Percentiles rank a stretch among this genome's conserved stretches.
Conservation (phyloP, 2,888 invertebrate genomes). For the Drosophila mulleri region DNA sequence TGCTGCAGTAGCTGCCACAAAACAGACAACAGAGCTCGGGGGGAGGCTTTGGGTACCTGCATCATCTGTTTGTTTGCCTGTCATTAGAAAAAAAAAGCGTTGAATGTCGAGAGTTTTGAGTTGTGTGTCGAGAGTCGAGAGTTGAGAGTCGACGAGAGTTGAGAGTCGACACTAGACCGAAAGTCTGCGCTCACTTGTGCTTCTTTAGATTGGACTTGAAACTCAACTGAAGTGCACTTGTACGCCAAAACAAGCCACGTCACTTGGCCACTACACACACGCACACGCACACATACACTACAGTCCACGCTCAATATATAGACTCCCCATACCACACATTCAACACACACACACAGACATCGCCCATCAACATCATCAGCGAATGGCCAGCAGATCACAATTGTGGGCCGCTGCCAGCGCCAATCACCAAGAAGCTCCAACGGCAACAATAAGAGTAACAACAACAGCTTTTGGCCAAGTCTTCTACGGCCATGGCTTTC, state of each 20-base stretch:
- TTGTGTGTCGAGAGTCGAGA: constrained; percentile 37
- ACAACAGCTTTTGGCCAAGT: constrained; percentile 45
- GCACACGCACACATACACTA: constrained; percentile 38
- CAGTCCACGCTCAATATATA: constrained; percentile 15
- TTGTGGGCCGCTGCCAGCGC: constrained; percentile 54
- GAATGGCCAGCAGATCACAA: constrained; percentile 59
- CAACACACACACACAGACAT: constrained; percentile 31
- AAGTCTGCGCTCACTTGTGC: constrained; percentile 78
- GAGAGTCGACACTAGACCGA: constrained; percentile 75
- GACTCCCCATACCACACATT: constrained; percentile 42
- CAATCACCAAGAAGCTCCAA: constrained; percentile 53
- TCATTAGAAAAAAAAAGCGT: constrained; percentile 74
- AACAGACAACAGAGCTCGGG: constrained; percentile 32
- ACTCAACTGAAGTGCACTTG: constrained; percentile 80
- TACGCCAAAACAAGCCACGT: constrained; percentile 79
- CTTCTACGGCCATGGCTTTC: constrained; percentile 55
- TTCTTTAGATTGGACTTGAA: constrained; percentile 80
- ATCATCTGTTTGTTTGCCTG: constrained; percentile 78
- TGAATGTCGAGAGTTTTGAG: constrained; percentile 59
- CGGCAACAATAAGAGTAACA: constrained; percentile 44
- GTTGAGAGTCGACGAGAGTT: constrained; percentile 35
- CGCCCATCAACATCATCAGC: constrained; percentile 37
- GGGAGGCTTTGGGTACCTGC: constrained; percentile 46
- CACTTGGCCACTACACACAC: constrained; percentile 72
- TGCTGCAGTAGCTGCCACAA: constrained; percentile 59